Conservation (phyloP, 2,888 invertebrate genomes). For the Calliopum simillimum region DNA sequence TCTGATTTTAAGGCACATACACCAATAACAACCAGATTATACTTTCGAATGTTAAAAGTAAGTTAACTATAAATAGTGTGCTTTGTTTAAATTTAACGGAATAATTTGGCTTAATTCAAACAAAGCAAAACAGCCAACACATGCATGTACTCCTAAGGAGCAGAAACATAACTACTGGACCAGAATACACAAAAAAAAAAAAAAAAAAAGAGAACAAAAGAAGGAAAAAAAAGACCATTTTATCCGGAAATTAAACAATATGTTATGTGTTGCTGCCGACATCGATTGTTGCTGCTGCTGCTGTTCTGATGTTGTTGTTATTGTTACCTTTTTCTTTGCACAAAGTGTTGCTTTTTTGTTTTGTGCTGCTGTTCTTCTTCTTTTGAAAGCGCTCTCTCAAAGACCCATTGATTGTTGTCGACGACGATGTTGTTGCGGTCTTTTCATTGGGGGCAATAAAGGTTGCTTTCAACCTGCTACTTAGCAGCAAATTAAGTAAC, state of each 20-base stretch:
- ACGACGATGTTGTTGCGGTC: too few relatives aligned
- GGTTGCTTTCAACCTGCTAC: neutral
- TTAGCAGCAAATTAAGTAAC: slow-evolving; percentile 20
- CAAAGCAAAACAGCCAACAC: neutral
- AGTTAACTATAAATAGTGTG: slow-evolving; percentile 9
- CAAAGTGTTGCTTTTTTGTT: neutral
- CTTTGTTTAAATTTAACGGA: slow-evolving; percentile 26
- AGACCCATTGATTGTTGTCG: neutral
- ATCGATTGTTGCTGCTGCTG: slow-evolving; percentile 19
- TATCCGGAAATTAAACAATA: slow-evolving; percentile 36
- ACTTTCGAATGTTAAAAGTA: neutral
- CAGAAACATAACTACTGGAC: slow-evolving; percentile 9
- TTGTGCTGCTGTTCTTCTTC: neutral
- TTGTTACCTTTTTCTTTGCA: neutral
- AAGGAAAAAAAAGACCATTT: slow-evolving; percentile 5
- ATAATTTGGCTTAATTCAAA: slow-evolving; percentile 8
- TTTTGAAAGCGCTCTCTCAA: neutral
- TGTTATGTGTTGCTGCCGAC: slow-evolving; percentile 19
- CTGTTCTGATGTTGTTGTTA: slow-evolving; percentile 1
- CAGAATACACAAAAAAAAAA: neutral
- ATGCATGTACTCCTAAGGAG: neutral
- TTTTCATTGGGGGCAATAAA: neutral
- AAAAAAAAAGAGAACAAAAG: neutral
- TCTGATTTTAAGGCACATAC: too few relatives aligned
- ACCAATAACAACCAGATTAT: too few relatives aligned